Base-by-base conservation (phyloP, 2,888 invertebrate species). In the Macrosoma leucophasiata region DNA sequence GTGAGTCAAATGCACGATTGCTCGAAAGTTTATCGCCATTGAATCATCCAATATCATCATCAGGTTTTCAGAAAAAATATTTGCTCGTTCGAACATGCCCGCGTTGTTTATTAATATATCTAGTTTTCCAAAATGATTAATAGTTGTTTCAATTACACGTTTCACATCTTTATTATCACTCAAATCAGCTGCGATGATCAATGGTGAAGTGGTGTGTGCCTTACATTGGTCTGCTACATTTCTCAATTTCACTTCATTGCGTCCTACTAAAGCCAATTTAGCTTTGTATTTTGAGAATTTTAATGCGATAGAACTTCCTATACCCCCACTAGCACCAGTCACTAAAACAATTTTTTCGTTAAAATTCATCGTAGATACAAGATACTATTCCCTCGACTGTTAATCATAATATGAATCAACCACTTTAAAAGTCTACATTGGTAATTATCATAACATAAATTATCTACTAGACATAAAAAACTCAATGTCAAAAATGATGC, bases 101-200 rank as follows among this genome's bases (percentile, higher is more conserved):
- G 96, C 96, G 74, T 92, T 95, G 64, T 97, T 95, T 3, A 95
- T 86, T 25, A 95, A 66, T 17, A 95, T 87, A 76, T 95, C 91
- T 8, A 95, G 79, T 48, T 86, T 88, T 1, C 88, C 88, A 58
- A 87, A 92, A 44, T 87, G 86, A 29, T 87, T 71, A 3, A 95
- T 71, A 0, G 94, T 91, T 21, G 87, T 78, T 2, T 87, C 76
- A 4, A 94, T 62, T 37, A 94, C 88, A 19, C 79, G 79, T 52
- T 87, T 85, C 0, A 88, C 85, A 46, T 93, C 91, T 5, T 75
- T 75, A 57, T 94, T 92, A 36, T 87, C 86, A 1, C 88, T 89
- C 15, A 91, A 56, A 49, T 92, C 91, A 1, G 87, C 90, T 46
- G 85, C 73, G 11, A 91, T 57, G n/a, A 89, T 62, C 3, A 90